Percentiles rank a stretch among this genome's conserved stretches.
Evolutionary conservation across 2,113 vertebrate species (phyloP).

Genomic region (Pelobates fuscus): DNA sequence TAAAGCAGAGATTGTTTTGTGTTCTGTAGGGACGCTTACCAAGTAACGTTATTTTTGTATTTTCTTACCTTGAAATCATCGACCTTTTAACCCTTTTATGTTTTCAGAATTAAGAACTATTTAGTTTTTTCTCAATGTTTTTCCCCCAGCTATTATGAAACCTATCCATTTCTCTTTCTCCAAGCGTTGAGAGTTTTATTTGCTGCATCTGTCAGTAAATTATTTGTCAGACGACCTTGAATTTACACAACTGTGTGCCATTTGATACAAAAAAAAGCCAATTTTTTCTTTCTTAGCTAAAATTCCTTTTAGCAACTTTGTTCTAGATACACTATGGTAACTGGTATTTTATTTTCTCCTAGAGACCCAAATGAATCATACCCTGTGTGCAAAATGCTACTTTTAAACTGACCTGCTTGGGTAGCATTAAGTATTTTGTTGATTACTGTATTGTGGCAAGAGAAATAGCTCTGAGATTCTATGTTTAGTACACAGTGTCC

Average conservation of each 20-base stretch:
- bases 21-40: neutral
- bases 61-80: neutral
- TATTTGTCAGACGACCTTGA: constrained; percentile 22
- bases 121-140: neutral
- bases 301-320: constrained; percentile 9
- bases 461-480: constrained; percentile 17
- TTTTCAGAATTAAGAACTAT: neutral
- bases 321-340: constrained; percentile 4
- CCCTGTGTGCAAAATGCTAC: constrained; percentile 17
- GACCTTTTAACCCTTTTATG: constrained; percentile 2
- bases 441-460: constrained; percentile 8
- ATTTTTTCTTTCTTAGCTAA: constrained; percentile 30
- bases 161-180: neutral
- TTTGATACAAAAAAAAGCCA: constrained; percentile 1
- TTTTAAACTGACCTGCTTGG: neutral
- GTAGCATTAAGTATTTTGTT: neutral
- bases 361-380: constrained; percentile 35
- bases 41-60: neutral
- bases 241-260: constrained; percentile 21
- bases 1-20: neutral
- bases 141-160: neutral
- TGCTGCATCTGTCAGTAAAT: constrained; percentile 8
- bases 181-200: neutral
- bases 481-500: neutral
- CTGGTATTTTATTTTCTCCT: constrained; percentile 8